Evolutionary conservation across 2,797 vertebrate species (phyloP).

Genomic region (Sphaeramia orbicularis): DNA sequence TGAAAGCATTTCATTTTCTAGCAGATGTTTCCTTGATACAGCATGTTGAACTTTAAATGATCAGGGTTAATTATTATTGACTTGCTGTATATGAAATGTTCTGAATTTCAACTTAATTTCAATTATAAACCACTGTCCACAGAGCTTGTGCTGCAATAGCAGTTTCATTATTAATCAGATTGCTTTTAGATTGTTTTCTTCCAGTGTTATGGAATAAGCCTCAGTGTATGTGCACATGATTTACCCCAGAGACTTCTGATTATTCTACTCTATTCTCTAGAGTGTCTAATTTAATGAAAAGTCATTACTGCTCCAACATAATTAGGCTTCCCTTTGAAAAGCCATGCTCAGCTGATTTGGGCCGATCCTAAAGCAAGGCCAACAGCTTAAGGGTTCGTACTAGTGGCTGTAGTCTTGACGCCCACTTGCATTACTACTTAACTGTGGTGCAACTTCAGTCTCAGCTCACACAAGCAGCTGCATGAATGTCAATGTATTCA

Average conservation of each 20-base stretch:
- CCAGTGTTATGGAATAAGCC: constrained; percentile 24
- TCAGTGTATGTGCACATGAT: constrained; percentile 20
- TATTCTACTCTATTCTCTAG: constrained; percentile 47
- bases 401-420: constrained; percentile 14
- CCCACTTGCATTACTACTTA: constrained; percentile 4
- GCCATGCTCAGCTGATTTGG: constrained; percentile 56
- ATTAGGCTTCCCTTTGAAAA: constrained; percentile 56
- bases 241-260: constrained; percentile 56
- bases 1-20: constrained; percentile 10
- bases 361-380: constrained; percentile 27
- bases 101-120: constrained; percentile 11
- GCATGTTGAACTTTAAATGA: constrained; percentile 4
- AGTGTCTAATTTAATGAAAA: constrained; percentile 66
- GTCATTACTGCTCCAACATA: constrained; percentile 56
- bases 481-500: no score
- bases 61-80: neutral
- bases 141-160: constrained; percentile 2
- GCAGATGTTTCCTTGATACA: neutral
- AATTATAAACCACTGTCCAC: constrained; percentile 19
- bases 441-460: constrained; percentile 9
- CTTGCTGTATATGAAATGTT: neutral
- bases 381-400: constrained; percentile 13
- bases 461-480: no score
- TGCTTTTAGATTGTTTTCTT: constrained; percentile 45
- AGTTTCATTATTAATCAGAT: constrained; percentile 37